phyloP scores from a whole-genome alignment of 1,140 invertebrate genomes.

The Trinorchestia longiramus region DNA sequence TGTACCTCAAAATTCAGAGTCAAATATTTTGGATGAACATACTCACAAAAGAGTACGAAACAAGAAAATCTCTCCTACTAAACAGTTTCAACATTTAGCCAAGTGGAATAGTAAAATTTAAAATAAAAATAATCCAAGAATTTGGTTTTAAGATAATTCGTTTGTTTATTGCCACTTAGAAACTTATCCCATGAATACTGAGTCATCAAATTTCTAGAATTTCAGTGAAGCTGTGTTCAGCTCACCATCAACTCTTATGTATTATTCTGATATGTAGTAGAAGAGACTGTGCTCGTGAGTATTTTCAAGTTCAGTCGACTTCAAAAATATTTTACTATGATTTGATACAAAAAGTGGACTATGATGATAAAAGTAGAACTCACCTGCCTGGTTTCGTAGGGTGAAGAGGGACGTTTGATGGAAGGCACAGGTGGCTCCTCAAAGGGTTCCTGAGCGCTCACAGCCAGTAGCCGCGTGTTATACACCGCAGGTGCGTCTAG shows the following conservation, averaged over 20 bases:
- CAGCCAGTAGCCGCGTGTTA: not conserved
- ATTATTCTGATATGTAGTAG: not conserved
- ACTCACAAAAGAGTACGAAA: too few species aligned
- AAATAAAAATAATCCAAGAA: too few species aligned
- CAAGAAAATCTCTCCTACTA: too few species aligned
- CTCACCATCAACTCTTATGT: not conserved
- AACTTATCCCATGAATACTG: too few species aligned
- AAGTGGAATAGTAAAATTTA: too few species aligned
- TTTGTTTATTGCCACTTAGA: too few species aligned
- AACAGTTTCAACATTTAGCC: too few species aligned
- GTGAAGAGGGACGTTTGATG: constrained; percentile 32
- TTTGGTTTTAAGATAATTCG: too few species aligned
- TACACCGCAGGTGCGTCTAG: not conserved
- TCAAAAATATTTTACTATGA: not conserved
- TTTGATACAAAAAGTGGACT: not conserved
- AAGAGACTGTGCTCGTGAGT: not conserved
- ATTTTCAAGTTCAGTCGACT: too few species aligned
- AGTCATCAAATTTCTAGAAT: not conserved
- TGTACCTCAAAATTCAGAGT: too few species aligned
- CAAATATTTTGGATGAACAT: too few species aligned
- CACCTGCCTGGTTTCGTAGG: not conserved
- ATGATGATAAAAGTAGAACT: not conserved
- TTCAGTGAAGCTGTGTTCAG: not conserved
- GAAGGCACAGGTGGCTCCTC: not conserved
- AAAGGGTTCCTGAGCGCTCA: not conserved